phyloP scores from a whole-genome alignment of 1,140 invertebrate species.

The Yoshiicerus persimilis region DNA sequence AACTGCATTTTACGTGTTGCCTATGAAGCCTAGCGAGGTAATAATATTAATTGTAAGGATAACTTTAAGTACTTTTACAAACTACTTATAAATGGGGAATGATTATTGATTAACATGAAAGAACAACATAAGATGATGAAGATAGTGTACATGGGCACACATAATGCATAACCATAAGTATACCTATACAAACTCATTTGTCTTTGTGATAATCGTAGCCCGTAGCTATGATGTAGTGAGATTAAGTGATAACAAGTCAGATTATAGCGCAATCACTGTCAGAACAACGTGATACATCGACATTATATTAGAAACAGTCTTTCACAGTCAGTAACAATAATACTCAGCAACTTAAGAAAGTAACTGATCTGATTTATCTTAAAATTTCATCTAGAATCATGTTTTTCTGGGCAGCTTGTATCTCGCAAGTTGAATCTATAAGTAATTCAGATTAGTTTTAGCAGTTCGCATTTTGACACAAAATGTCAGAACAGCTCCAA shows the following conservation, averaged over 20 bases:
- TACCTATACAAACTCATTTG: background rate
- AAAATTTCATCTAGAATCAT: background rate
- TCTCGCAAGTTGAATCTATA: background rate
- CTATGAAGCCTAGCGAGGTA: too few relatives aligned
- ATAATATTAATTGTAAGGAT: too few relatives aligned
- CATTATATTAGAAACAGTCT: background rate
- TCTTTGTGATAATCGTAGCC: background rate
- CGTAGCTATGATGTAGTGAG: background rate
- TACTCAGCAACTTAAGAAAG: background rate
- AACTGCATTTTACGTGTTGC: too few relatives aligned
- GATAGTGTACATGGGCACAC: too few relatives aligned
- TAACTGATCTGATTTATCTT: background rate
- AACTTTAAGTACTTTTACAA: too few relatives aligned
- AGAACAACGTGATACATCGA: background rate
- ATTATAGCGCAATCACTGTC: conserved; percentile 2
- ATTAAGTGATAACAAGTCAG: background rate
- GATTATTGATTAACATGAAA: too few relatives aligned
- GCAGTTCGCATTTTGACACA: background rate
- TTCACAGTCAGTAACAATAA: background rate
- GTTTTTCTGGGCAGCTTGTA: background rate
- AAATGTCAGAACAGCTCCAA: background rate
- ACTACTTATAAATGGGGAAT: too few relatives aligned
- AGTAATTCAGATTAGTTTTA: background rate
- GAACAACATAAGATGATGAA: too few relatives aligned
- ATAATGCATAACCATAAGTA: too few relatives aligned